phyloP scores from a whole-genome alignment of 2,888 invertebrate genomes.

The Xestia sexstrigata region DNA sequence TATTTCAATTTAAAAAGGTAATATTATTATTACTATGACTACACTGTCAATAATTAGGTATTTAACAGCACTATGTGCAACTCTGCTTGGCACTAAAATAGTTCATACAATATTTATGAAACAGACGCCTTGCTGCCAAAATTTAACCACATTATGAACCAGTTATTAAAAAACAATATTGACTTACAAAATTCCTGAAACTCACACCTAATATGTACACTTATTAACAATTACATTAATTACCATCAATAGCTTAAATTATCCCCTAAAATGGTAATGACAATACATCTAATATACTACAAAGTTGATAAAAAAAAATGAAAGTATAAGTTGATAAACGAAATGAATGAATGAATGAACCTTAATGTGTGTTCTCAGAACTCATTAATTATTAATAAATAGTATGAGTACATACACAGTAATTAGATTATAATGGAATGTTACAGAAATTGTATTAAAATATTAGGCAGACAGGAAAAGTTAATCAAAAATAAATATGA shows the following conservation, averaged over 20 bases:
- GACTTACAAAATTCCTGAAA: too few relatives aligned
- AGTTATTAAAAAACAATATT: not conserved
- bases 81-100: constrained; percentile 1
- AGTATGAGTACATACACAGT: not conserved
- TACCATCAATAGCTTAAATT: not conserved
- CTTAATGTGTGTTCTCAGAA: not conserved
- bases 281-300: not conserved
- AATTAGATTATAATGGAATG: not conserved
- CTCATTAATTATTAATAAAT: not conserved
- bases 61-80: constrained; percentile 5
- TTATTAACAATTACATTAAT: not conserved
- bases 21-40: not conserved
- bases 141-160: not conserved
- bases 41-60: not conserved
- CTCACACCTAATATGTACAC: too few relatives aligned
- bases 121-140: not conserved
- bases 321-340: too few relatives aligned
- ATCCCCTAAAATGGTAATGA: not conserved
- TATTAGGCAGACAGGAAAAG: too few relatives aligned
- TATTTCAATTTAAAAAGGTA: not conserved
- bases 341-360: too few relatives aligned
- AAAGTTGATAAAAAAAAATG: not conserved
- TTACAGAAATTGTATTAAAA: not conserved
- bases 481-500: not conserved
- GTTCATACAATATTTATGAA: not conserved